A percentile compares a stretch with the other conserved stretches of the same genome.
These are phyloP conservation scores for Onychostruthus taczanowskii DNA, from an alignment of 2,113 vertebrate species.

Conservation along the genomic window DNA sequence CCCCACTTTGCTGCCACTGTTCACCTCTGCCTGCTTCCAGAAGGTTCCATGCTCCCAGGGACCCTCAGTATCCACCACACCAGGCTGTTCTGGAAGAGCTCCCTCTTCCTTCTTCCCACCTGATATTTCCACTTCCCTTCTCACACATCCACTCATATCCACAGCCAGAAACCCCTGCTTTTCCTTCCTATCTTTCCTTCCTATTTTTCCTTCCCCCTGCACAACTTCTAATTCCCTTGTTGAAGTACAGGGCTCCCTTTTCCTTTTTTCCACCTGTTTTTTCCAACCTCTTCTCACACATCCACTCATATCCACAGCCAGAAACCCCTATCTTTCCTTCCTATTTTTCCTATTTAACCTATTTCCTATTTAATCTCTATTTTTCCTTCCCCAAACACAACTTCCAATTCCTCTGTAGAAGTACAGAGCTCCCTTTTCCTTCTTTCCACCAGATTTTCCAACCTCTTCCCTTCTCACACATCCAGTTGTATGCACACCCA, in stretches of 20 bases:
- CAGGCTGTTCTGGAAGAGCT: not conserved
- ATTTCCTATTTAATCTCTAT: no score
- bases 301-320: not conserved
- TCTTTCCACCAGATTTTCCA: no score
- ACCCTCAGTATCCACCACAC: not conserved
- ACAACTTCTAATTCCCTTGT: not conserved
- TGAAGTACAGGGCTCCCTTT: not conserved
- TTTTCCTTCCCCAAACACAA: no score
- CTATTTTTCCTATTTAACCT: no score
- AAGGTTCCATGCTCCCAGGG: not conserved
- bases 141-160: fast-evolving
- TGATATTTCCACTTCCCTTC: not conserved
- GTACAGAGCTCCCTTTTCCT: no score
- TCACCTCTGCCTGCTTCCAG: not conserved
- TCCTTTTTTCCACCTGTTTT: not conserved
- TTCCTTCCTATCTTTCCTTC: not conserved
- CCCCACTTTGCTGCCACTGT: not conserved
- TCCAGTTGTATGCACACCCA: no score
- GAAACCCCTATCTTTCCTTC: not conserved
- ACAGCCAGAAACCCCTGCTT: not conserved
- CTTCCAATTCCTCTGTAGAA: not conserved
- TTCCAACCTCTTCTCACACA: not conserved
- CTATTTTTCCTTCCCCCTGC: no score
- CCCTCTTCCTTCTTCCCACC: not conserved
- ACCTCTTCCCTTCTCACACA: no score